A percentile compares a stretch with the other conserved stretches of the same genome.
phyloP scores from a whole-genome alignment of 1,140 invertebrate genomes.

The Achroia grisella region DNA sequence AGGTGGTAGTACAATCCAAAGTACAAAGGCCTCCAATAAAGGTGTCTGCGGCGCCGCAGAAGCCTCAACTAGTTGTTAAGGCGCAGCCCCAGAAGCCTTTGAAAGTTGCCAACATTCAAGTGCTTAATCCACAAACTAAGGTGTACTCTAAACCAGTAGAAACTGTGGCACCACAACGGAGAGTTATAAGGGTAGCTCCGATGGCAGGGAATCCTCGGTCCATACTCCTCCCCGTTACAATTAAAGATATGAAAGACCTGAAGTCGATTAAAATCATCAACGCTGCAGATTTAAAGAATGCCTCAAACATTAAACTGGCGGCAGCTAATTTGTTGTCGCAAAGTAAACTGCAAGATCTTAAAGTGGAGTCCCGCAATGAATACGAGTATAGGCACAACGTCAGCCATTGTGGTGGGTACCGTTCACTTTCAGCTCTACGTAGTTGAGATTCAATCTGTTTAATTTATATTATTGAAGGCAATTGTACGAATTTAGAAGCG shows the following conservation, averaged over 20 bases:
- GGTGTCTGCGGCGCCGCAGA: conserved; percentile 31
- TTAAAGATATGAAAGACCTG: conserved; percentile 80
- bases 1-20: conserved; percentile 57
- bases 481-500: conserved; percentile 18
- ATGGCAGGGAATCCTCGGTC: conserved; percentile 77
- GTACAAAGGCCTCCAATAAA: conserved; percentile 55
- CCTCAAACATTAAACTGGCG: conserved; percentile 71
- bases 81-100: conserved; percentile 59
- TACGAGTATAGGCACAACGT: conserved; percentile 48
- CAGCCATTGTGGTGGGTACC: conserved; percentile 51
- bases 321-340: conserved; percentile 66
- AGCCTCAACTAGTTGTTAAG: conserved; percentile 60
- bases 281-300: conserved; percentile 73
- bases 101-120: conserved; percentile 60
- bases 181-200: conserved; percentile 74
- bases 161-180: conserved; percentile 58
- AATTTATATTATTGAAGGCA: conserved; percentile 17
- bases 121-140: conserved; percentile 54
- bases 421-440: too few relatives aligned
- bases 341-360: conserved; percentile 58
- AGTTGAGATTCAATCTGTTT: not conserved
- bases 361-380: conserved; percentile 45
- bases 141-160: conserved; percentile 61
- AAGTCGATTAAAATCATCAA: conserved; percentile 84
- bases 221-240: conserved; percentile 79